These are phyloP conservation scores for Puntigrus tetrazona DNA, from an alignment of 2,113 vertebrate genomes.

Conservation along the genomic window DNA sequence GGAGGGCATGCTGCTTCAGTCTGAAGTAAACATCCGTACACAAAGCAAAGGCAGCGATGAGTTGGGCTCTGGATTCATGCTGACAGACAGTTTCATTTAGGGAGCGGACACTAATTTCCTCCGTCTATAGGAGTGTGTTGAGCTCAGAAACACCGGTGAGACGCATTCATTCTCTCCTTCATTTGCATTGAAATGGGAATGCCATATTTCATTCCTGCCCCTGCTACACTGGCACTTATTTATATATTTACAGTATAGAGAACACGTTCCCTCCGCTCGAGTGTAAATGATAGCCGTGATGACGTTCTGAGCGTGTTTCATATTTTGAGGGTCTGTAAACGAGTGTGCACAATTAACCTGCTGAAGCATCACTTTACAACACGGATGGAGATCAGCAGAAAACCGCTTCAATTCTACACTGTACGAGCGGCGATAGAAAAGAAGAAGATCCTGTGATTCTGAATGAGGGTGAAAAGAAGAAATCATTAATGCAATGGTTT, in stretches of 20 bases:
- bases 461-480: neutral
- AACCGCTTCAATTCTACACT: neutral
- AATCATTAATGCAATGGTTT: neutral
- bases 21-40: slow-evolving; percentile 45
- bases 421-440: neutral
- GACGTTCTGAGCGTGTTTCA: neutral
- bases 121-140: slow-evolving; percentile 63
- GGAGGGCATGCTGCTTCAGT: neutral
- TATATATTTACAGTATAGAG: slow-evolving; percentile 55
- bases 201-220: slow-evolving; percentile 65
- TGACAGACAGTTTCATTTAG: slow-evolving; percentile 77
- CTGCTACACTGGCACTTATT: slow-evolving; percentile 52
- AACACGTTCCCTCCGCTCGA: slow-evolving; percentile 42
- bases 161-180: slow-evolving; percentile 62
- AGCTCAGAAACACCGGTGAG: slow-evolving; percentile 63
- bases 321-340: slow-evolving; percentile 4
- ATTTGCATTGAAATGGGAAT: slow-evolving; percentile 73
- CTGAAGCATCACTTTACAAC: slow-evolving; percentile 20
- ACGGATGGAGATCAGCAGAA: neutral
- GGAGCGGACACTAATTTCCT: slow-evolving; percentile 68
- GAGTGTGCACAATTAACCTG: neutral
- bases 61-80: slow-evolving; percentile 45
- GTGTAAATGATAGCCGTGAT: slow-evolving; percentile 55
- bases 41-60: slow-evolving; percentile 49
- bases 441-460: neutral